Evolutionary conservation across 2,888 invertebrate genomes (phyloP).

Genomic region (Chorisops tibialis): DNA sequence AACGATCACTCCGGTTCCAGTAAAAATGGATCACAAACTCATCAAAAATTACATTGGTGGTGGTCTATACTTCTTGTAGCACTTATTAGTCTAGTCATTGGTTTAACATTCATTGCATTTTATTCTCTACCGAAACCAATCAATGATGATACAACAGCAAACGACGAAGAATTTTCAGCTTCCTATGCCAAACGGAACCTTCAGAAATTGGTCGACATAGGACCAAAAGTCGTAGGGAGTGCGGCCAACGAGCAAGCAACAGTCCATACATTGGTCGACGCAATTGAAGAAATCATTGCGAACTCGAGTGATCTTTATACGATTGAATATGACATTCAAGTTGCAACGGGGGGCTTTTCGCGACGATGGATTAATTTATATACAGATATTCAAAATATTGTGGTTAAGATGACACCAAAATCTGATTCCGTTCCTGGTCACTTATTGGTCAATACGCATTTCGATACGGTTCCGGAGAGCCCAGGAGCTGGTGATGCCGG

Average conservation of each 20-base stretch:
- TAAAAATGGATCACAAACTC: not conserved
- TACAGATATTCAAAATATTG: constrained; percentile 48
- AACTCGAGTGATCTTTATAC: constrained; percentile 39
- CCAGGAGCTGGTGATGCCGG: constrained; percentile 65
- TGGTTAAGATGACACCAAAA: constrained; percentile 46
- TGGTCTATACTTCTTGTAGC: constrained; percentile 3
- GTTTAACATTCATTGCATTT: constrained; percentile 11
- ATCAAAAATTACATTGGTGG: constrained; percentile 9
- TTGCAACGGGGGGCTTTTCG: constrained; percentile 46
- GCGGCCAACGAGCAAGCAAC: constrained; percentile 66
- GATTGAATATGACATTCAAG: constrained; percentile 46
- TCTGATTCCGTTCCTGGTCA: constrained; percentile 42
- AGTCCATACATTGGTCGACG: constrained; percentile 52
- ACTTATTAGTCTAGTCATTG: not conserved
- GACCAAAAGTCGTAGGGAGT: constrained; percentile 70
- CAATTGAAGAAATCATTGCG: constrained; percentile 39
- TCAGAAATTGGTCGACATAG: constrained; percentile 61
- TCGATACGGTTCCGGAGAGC: constrained; percentile 84
- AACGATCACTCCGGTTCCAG: not conserved
- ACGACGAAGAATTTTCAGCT: constrained; percentile 49
- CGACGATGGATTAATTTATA: constrained; percentile 49
- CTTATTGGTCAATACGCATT: constrained; percentile 83
- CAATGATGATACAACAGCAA: not conserved
- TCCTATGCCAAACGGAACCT: constrained; percentile 66
- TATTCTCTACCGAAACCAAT: constrained; percentile 14